Base-by-base conservation (phyloP, 2,888 invertebrate species). In the Hirtodrosophila cameraria region DNA sequence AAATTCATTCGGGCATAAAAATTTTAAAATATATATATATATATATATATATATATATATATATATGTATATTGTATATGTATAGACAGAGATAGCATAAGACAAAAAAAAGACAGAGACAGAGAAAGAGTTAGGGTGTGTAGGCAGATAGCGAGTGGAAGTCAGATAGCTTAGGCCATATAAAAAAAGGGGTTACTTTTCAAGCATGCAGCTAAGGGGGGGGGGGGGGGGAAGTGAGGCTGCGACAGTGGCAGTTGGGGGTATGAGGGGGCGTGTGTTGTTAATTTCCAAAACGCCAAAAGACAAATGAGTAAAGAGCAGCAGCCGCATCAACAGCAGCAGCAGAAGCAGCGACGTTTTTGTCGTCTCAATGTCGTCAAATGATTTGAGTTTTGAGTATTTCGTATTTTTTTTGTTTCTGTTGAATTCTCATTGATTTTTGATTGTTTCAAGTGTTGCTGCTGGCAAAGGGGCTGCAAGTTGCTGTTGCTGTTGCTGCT, bases 1-100 rank as follows among this genome's bases (percentile, higher is more conserved):
- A 90, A 90, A 90, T 78, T 88, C 90, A 89, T 88, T 90, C 89
- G 89, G 87, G 90, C 88, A 88, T 82, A 90, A 88, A 90, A 90
- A 89, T 90, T 89, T 88, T 88, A 87, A 89, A 86, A 87, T 89
- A 88, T 89, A 86, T 86, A 78, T 60, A 64, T 58, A 43, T 18
- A 39, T 41, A 48, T 36, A 46, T 20, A 49, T 13, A 41, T 4
- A 35, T 6, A 76, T 42, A 35, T 16, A 30, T 15, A 58, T n/a
- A n/a, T n/a, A n/a, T n/a, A n/a, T n/a, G n/a, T n/a, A n/a, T n/a
- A n/a, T n/a, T n/a, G n/a, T n/a, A 13, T 62, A 38, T 38, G 45
- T 38, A 48, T 49, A 72, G 66, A 71, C 41, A 67, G 49, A 20
- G 52, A 31, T 9, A 15, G 36, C 49, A 27, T 5, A 28, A 20